Percentiles rank a stretch among this genome's conserved stretches.
phyloP scores from a whole-genome alignment of 2,113 vertebrate species.

The Peromyscus polionotus region DNA sequence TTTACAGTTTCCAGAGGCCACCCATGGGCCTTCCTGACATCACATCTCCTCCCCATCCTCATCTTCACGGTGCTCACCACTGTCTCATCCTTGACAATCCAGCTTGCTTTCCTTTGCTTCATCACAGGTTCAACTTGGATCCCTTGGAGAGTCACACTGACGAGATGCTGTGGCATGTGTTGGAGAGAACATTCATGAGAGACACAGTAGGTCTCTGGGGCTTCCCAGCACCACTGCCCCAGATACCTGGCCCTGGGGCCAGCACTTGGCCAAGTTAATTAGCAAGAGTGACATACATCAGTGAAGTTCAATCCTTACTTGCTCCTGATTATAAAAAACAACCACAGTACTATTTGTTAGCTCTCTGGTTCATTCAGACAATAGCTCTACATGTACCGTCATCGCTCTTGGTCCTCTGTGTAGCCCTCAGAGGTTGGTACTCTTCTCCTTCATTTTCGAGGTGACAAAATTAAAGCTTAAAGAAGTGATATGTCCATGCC shows the following conservation, averaged over 20 bases:
- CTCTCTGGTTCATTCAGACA: neutral
- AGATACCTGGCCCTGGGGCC: neutral
- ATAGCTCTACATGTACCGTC: neutral
- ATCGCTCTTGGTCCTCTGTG: neutral
- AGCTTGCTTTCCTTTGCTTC: neutral
- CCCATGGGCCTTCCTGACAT: no score
- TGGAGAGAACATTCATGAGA: constrained; percentile 91
- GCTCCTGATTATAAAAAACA: neutral
- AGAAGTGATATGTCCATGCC: neutral
- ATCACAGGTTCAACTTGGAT: constrained; percentile 89
- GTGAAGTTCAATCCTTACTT: neutral
- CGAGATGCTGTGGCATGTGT: constrained; percentile 88
- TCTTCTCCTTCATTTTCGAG: neutral
- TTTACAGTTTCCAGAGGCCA: neutral
- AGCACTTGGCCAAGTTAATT: neutral
- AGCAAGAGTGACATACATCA: neutral
- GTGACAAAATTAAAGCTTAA: neutral
- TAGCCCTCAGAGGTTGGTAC: neutral
- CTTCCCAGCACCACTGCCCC: neutral
- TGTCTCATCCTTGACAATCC: neutral
- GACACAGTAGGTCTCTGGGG: constrained; percentile 81
- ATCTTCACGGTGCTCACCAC: neutral
- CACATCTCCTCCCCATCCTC: no score
- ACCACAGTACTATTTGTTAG: neutral
- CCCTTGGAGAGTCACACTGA: constrained; percentile 87